Conservation (phyloP, 1,140 invertebrate genomes). For the Lepidurus apus region DNA sequence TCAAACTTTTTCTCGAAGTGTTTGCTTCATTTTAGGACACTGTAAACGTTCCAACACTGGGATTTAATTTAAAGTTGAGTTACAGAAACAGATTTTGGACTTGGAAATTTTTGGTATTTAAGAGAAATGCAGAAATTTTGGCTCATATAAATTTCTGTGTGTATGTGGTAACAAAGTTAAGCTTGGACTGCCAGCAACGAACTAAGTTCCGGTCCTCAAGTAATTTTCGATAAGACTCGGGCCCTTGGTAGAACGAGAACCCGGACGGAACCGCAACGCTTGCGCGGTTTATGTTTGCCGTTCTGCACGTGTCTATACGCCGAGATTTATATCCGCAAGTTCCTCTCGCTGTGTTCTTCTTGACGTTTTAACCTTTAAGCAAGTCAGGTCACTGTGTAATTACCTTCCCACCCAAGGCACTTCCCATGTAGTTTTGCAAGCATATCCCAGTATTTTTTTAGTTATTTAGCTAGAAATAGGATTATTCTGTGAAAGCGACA, state of each 20-base stretch:
- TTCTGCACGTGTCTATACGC: conserved; percentile 14
- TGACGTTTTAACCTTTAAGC: background rate
- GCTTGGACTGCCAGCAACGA: background rate
- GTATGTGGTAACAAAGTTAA: background rate
- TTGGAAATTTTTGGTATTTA: too few species aligned
- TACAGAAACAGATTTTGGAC: too few species aligned
- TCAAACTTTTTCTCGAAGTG: too few species aligned
- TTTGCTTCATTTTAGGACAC: too few species aligned
- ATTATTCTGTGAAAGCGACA: too few species aligned
- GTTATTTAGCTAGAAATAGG: too few species aligned
- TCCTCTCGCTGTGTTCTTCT: background rate
- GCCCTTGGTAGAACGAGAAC: background rate
- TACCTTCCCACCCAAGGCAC: background rate
- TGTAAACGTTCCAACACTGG: too few species aligned
- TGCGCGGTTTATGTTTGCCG: background rate
- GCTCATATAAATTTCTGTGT: too few species aligned
- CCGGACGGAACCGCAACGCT: background rate
- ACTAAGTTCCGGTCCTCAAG: conserved; percentile 9
- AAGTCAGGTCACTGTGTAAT: background rate
- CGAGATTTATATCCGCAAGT: background rate
- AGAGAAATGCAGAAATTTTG: background rate
- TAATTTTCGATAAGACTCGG: background rate
- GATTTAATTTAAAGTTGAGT: too few species aligned
- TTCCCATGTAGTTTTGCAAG: background rate
- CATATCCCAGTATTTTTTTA: background rate